Evolutionary conservation across 2,888 invertebrate genomes (phyloP), one percentile per base, ranked within the genome.

Genomic region (Temnothorax unifasciatus): DNA sequence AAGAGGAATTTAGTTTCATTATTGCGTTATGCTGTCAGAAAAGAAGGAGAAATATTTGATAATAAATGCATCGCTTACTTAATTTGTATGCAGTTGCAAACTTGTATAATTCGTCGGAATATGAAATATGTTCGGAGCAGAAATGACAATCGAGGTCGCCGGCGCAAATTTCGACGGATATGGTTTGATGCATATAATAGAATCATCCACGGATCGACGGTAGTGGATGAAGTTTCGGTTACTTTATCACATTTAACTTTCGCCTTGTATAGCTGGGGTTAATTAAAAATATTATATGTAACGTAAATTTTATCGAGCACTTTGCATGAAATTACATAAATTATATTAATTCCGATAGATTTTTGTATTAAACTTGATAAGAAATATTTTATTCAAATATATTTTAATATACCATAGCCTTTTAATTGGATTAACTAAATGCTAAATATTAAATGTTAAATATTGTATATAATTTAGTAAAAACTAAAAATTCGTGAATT

Each of bases 201-300:
- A 79, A 79, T 79, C 34, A 79, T 79, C 2, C 34, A 77, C 9
- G 71, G 71, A 66, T 76, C 66, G 38, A 29, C 8, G 57, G 18
- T 44, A 69, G 57, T 44, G 44, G 21, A 34, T 79, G 18, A 79
- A 79, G 59, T 64, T 76, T 76, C 50, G 75, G 50, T 79, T 79
- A 44, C 57, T 79, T 59, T 52, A 69, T 41, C 41, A 54, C 13
- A 68, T 68, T 38, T 59, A 79, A 71, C 71, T 59, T 71, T 59
- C 29, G 47, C 5, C 34, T 73, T 59, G 21, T 38, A n/a, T 25
- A 73, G 29, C 38, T 34, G 3, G 34, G 6, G 44, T 71, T 57
- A 47, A 44, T 79, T 54, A 52, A 47, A 74, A 29, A 38, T 25
- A 59, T 73, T 25, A 18, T 6, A 69, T 29, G 13, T 44, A 38